Conservation (phyloP, 2,888 invertebrate genomes). For the Nomada hirtipes region DNA sequence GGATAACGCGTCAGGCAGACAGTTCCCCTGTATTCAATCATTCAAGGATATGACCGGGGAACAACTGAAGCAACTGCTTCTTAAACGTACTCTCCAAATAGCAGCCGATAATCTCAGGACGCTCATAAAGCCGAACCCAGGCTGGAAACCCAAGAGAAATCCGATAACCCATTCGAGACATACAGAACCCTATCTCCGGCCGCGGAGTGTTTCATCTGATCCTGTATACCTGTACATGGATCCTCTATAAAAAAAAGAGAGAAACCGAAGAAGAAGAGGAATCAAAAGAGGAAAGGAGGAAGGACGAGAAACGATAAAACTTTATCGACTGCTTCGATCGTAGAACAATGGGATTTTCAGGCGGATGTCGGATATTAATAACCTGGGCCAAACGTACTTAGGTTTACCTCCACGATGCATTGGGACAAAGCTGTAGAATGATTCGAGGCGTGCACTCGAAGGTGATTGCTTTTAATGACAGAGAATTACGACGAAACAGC, state of each 20-base stretch:
- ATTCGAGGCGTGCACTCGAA: not conserved
- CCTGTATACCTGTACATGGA: slow-evolving; percentile 32
- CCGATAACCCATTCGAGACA: slow-evolving; percentile 59
- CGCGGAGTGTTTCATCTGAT: slow-evolving; percentile 40
- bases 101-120: slow-evolving; percentile 57
- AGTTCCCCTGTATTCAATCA: slow-evolving; percentile 40
- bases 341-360: slow-evolving; percentile 56
- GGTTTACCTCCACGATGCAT: too few species aligned
- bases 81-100: slow-evolving; percentile 47
- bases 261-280: not conserved
- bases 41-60: slow-evolving; percentile 32
- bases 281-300: not conserved
- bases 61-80: slow-evolving; percentile 45
- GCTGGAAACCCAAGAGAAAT: slow-evolving; percentile 45
- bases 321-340: slow-evolving; percentile 40
- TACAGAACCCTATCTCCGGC: slow-evolving; percentile 40
- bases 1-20: slow-evolving; percentile 19
- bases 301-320: slow-evolving; percentile 36
- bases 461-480: not conserved
- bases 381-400: slow-evolving; percentile 1
- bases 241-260: slow-evolving; percentile 14
- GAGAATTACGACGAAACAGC: not conserved
- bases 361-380: slow-evolving; percentile 42
- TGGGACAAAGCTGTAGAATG: not conserved
- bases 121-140: slow-evolving; percentile 42